Evolutionary conservation across 2,113 vertebrate genomes (phyloP).

Genomic region (Gnathonemus longibarbis): DNA sequence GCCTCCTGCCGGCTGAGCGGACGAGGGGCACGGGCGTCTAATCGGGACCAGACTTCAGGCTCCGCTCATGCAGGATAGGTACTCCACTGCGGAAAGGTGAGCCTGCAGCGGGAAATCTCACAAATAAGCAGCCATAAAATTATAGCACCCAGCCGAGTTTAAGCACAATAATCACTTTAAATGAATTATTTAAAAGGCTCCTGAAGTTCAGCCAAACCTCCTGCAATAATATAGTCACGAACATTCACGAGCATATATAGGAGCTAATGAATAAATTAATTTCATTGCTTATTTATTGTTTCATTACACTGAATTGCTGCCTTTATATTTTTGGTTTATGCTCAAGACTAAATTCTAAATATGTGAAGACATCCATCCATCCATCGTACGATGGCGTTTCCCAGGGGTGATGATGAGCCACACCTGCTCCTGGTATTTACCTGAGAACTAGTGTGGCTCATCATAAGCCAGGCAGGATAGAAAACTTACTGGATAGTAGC

Average conservation of each 20-base stretch:
- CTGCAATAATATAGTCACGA: background rate
- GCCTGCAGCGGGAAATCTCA: constrained; percentile 57
- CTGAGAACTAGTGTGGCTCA: too few relatives aligned
- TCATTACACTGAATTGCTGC: background rate
- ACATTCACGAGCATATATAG: background rate
- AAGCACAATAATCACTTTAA: constrained; percentile 31
- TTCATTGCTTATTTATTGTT: constrained; percentile 2
- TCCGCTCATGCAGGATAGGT: constrained; percentile 37
- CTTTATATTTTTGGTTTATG: background rate
- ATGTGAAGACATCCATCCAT: background rate
- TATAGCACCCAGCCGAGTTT: constrained; percentile 26
- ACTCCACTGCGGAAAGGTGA: constrained; percentile 51
- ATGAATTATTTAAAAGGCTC: constrained; percentile 9
- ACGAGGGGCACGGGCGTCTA: constrained; percentile 46
- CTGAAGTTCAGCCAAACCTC: background rate
- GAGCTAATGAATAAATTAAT: constrained; percentile 5
- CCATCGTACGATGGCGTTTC: background rate
- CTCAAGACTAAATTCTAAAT: background rate
- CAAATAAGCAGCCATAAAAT: constrained; percentile 56
- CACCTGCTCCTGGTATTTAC: background rate
- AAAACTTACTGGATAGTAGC: too few relatives aligned
- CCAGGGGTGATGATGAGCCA: too few relatives aligned
- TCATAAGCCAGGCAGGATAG: too few relatives aligned
- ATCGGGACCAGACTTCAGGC: constrained; percentile 61
- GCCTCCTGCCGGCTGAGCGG: constrained; percentile 53